These are phyloP conservation scores for Lagocephalus sceleratus DNA, from an alignment of 2,797 vertebrate species.

Conservation along the genomic window DNA sequence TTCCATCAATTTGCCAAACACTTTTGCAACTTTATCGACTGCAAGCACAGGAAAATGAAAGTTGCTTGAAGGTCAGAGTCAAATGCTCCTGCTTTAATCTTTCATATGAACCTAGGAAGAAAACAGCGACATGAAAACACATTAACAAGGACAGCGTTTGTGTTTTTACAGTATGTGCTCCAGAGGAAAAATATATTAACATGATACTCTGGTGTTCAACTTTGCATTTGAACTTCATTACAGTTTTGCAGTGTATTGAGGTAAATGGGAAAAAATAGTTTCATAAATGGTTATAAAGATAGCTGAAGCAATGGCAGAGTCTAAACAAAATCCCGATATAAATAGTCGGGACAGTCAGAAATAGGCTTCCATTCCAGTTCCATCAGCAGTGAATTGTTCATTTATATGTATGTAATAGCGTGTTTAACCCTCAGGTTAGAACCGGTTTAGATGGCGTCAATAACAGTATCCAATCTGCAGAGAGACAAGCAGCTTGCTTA, in stretches of 20 bases:
- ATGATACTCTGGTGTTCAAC: too few relatives aligned
- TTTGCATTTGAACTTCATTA: not conserved
- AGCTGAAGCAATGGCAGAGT: too few relatives aligned
- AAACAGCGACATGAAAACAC: conserved; percentile 46
- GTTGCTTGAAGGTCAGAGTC: conserved; percentile 41
- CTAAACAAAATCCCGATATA: not conserved
- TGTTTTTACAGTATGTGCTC: conserved; percentile 1
- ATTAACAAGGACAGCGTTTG: conserved; percentile 25
- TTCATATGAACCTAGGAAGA: conserved; percentile 26
- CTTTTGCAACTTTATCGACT: conserved; percentile 26
- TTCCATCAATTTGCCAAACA: conserved; percentile 30
- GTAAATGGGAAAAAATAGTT: too few relatives aligned
- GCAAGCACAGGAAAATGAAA: conserved; percentile 39
- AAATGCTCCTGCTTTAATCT: conserved; percentile 39
- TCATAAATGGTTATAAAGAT: too few relatives aligned
- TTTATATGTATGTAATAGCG: conserved; percentile 59
- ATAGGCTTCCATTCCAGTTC: conserved; percentile 41
- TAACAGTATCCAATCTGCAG: conserved; percentile 47
- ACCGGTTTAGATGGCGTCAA: conserved; percentile 57
- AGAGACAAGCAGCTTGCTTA: conserved; percentile 41
- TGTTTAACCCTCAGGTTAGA: conserved; percentile 61
- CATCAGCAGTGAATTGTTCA: conserved; percentile 50
- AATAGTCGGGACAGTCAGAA: conserved; percentile 9
- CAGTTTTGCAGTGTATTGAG: not conserved
- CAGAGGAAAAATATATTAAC: conserved; percentile 11